Conservation (phyloP, 2,888 invertebrate genomes). For the Boloria euphrosyne region DNA sequence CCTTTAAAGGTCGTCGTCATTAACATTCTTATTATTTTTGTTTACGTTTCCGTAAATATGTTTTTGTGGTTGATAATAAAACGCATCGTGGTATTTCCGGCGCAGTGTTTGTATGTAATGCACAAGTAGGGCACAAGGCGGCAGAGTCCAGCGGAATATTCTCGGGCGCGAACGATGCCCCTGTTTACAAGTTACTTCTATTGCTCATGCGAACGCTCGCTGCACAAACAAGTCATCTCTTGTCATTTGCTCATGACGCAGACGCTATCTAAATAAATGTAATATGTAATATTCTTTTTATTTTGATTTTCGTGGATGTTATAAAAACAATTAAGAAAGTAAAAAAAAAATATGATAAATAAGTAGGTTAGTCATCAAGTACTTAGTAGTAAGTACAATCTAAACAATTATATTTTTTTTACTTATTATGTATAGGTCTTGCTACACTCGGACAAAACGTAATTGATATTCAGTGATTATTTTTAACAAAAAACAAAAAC, state of each 20-base stretch:
- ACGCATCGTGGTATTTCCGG: conserved; percentile 61
- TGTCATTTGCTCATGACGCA: conserved; percentile 27
- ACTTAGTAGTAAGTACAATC: too few relatives aligned
- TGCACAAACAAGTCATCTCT: conserved; percentile 29
- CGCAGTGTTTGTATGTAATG: conserved; percentile 48
- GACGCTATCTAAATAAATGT: conserved; percentile 1
- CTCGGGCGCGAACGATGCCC: conserved; percentile 64
- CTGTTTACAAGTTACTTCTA: conserved; percentile 56
- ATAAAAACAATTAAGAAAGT: too few relatives aligned
- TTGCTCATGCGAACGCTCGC: conserved; percentile 20
- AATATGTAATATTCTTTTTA: not conserved
- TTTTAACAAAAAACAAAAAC: too few relatives aligned
- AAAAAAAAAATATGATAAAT: too few relatives aligned
- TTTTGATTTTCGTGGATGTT: too few relatives aligned
- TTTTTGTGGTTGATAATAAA: conserved; percentile 52
- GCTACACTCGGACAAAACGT: too few relatives aligned
- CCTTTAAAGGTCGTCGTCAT: not conserved
- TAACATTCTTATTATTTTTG: not conserved
- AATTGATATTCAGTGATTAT: too few relatives aligned
- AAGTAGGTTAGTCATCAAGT: too few relatives aligned
- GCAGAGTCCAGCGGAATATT: conserved; percentile 73
- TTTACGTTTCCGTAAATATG: conserved; percentile 33
- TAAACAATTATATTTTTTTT: too few relatives aligned
- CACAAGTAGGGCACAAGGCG: conserved; percentile 47
- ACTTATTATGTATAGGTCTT: too few relatives aligned